Conservation (phyloP, 2,888 invertebrate species). For the Podabrus alpinus region DNA sequence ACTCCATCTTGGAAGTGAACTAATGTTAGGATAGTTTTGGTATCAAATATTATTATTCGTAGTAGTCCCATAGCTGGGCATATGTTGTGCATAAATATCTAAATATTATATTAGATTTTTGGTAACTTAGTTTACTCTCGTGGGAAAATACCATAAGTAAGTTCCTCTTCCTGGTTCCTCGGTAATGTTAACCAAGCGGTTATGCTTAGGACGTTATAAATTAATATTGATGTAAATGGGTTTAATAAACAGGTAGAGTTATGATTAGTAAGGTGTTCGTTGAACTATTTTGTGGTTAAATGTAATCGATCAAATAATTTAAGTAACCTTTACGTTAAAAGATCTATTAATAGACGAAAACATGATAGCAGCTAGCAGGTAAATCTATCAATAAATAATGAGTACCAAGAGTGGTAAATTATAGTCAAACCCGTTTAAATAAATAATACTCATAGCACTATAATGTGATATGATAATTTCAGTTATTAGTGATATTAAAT, state of each 20-base stretch:
- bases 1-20: too few relatives aligned
- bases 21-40: too few relatives aligned
- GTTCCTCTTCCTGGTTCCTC: background rate
- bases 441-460: slow-evolving; percentile 43
- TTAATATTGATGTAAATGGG: too few relatives aligned
- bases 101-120: too few relatives aligned
- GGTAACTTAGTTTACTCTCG: too few relatives aligned
- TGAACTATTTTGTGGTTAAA: background rate
- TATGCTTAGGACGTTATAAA: too few relatives aligned
- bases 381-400: slow-evolving; percentile 34
- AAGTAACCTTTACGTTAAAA: background rate
- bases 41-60: too few relatives aligned
- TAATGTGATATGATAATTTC: slow-evolving; percentile 45
- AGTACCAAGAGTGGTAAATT: slow-evolving; percentile 22
- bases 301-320: slow-evolving; percentile 19
- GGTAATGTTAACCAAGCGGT: background rate
- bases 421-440: slow-evolving; percentile 41
- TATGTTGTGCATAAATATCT: too few relatives aligned
- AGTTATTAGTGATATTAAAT: slow-evolving; percentile 44
- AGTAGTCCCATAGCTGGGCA: too few relatives aligned
- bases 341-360: slow-evolving; percentile 6
- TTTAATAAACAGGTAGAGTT: background rate
- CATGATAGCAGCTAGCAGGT: slow-evolving; percentile 11
- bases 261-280: background rate
- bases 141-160: background rate